These are phyloP conservation scores for Gortyna flavago DNA, from an alignment of 2,888 invertebrate species.

Conservation along the genomic window DNA sequence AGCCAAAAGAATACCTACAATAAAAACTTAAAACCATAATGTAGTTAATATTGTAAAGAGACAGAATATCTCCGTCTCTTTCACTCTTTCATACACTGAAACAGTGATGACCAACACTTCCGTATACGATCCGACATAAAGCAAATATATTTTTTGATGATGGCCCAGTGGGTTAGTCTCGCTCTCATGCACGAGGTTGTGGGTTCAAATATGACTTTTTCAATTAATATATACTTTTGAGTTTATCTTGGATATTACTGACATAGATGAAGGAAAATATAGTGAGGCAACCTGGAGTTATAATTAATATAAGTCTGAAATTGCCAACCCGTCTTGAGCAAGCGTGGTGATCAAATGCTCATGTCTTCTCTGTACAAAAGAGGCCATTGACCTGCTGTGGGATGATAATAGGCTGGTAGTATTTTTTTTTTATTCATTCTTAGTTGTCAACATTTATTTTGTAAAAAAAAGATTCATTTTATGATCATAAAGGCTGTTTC, in stretches of 20 bases:
- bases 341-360: too few relatives aligned
- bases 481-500: constrained; percentile 21
- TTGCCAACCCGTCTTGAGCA: too few relatives aligned
- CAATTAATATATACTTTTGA: background rate
- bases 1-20: constrained; percentile 2
- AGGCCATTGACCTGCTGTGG: too few relatives aligned
- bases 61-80: background rate
- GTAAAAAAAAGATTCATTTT: background rate
- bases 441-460: background rate
- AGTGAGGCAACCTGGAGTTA: too few relatives aligned
- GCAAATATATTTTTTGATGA: background rate
- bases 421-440: background rate
- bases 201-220: background rate
- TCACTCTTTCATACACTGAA: background rate
- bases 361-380: too few relatives aligned
- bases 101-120: background rate
- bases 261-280: too few relatives aligned
- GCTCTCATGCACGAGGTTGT: background rate
- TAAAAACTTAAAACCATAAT: background rate
- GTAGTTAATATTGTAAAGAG: background rate
- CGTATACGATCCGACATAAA: background rate
- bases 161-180: background rate
- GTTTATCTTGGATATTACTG: too few relatives aligned
- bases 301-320: too few relatives aligned
- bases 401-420: too few relatives aligned